Conservation (phyloP, 1,140 invertebrate genomes). For the Megalonaias nervosa region DNA sequence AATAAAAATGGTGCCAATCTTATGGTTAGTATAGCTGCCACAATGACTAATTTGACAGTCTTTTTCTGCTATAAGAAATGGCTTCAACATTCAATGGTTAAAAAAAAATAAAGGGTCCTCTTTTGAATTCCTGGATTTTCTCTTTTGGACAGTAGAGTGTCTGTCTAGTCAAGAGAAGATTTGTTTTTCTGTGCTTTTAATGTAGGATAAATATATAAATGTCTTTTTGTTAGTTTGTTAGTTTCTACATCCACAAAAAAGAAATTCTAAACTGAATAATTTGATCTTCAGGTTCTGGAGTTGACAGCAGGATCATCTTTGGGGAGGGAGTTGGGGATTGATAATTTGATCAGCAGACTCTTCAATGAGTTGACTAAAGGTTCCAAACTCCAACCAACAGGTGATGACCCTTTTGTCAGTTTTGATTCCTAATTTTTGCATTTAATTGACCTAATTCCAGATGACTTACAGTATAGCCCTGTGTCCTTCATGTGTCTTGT, state of each 20-base stretch:
- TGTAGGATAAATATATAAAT: background rate
- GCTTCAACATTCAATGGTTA: background rate
- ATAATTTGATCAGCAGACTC: conserved; percentile 60
- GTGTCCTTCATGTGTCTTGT: background rate
- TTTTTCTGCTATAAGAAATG: too few relatives aligned
- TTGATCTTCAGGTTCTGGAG: conserved; percentile 51
- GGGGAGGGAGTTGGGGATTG: conserved; percentile 58
- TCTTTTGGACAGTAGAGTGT: background rate
- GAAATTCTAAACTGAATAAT: background rate
- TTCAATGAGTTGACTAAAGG: conserved; percentile 63
- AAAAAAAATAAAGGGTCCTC: background rate
- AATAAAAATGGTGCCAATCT: too few relatives aligned
- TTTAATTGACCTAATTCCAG: background rate
- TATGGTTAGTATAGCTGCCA: too few relatives aligned
- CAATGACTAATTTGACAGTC: too few relatives aligned
- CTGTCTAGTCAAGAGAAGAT: background rate
- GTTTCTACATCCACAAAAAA: background rate
- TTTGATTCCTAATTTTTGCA: background rate
- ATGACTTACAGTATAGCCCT: background rate
- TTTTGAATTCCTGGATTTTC: background rate
- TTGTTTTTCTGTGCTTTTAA: background rate
- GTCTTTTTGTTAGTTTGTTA: background rate
- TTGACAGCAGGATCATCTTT: conserved; percentile 54
- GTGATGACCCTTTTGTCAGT: conserved; percentile 33
- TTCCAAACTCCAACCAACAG: conserved; percentile 58